Evolutionary conservation across 2,113 vertebrate genomes (phyloP).

Genomic region (Eptesicus fuscus): DNA sequence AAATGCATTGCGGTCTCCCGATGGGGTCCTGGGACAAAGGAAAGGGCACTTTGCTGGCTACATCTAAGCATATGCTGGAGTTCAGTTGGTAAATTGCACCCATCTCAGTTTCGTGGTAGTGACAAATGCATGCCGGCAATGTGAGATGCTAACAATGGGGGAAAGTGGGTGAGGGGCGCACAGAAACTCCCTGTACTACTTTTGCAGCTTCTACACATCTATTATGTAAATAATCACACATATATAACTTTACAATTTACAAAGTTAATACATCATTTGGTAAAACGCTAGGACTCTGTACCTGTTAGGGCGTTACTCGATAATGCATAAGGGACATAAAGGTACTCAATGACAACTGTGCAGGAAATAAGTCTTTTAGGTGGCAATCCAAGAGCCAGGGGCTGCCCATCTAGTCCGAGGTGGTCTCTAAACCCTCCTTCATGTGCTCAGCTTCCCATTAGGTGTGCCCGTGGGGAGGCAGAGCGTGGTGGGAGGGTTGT

Average conservation of each 20-base stretch:
- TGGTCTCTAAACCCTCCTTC: neutral
- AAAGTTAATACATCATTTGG: neutral
- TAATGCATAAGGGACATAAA: neutral
- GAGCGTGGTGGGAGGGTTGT: neutral
- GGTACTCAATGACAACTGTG: neutral
- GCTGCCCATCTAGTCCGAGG: neutral
- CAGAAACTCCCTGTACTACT: neutral
- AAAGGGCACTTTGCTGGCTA: neutral
- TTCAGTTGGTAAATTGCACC: no score
- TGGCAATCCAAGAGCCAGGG: neutral
- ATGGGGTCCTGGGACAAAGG: neutral
- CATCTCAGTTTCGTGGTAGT: accelerated
- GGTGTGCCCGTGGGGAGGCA: no score
- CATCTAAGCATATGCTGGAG: neutral
- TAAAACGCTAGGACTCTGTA: neutral
- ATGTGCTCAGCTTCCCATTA: neutral
- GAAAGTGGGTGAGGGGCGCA: no score
- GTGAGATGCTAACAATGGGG: neutral
- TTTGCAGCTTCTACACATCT: neutral
- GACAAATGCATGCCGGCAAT: neutral
- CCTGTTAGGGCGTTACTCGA: neutral
- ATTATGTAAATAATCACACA: neutral
- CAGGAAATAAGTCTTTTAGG: neutral
- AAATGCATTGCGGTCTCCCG: neutral
- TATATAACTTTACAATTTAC: neutral